Conservation (phyloP, 1,140 invertebrate species). For the Drosophila triauraria region DNA sequence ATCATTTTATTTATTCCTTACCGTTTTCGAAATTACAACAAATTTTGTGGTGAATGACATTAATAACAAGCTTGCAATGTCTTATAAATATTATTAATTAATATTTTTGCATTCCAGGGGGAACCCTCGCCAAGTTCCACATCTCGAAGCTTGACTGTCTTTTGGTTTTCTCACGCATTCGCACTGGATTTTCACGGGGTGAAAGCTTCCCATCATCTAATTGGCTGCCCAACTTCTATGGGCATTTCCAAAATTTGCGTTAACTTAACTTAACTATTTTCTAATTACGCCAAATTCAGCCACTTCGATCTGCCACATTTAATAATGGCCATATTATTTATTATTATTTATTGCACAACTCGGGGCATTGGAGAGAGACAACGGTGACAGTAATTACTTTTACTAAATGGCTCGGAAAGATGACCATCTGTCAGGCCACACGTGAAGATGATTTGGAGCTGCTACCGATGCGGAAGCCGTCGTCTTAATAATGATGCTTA, state of each 20-base stretch:
- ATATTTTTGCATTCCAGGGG: too few relatives aligned
- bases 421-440: slow-evolving; percentile 46
- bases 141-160: background rate
- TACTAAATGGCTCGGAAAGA: slow-evolving; percentile 62
- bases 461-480: slow-evolving; percentile 52
- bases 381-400: slow-evolving; percentile 72
- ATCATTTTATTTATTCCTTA: background rate
- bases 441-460: slow-evolving; percentile 60
- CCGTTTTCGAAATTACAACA: background rate
- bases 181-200: slow-evolving; percentile 39
- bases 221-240: slow-evolving; percentile 12
- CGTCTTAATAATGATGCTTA: slow-evolving; percentile 59
- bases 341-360: slow-evolving; percentile 68
- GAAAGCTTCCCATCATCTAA: slow-evolving; percentile 66
- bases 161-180: slow-evolving; percentile 66
- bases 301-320: slow-evolving; percentile 26
- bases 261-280: slow-evolving; percentile 37
- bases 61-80: background rate
- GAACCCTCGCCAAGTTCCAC: background rate
- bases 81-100: background rate
- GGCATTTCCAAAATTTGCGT: slow-evolving; percentile 44
- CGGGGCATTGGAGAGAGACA: slow-evolving; percentile 39
- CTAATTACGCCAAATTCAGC: slow-evolving; percentile 60
- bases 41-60: background rate
- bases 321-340: slow-evolving; percentile 49